Evolutionary conservation across 2,888 invertebrate genomes (phyloP).

Genomic region (Ditula angustiorana): DNA sequence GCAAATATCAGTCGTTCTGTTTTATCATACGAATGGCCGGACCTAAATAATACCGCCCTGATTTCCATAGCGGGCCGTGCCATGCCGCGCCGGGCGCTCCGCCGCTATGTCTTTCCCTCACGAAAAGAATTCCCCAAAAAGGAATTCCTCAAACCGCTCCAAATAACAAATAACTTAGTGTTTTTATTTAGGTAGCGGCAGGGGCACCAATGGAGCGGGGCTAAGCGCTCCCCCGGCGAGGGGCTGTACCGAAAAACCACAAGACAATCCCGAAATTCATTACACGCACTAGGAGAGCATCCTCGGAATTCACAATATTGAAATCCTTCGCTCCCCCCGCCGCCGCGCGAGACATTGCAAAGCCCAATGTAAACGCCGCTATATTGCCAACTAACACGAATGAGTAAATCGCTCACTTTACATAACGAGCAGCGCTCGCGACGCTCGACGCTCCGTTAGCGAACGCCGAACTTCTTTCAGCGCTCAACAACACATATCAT

Average conservation of each 20-base stretch:
- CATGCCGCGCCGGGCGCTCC: conserved; percentile 67
- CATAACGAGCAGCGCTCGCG: conserved; percentile 45
- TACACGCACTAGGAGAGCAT: conserved; percentile 77
- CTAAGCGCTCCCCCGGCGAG: conserved; percentile 62
- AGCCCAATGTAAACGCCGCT: conserved; percentile 58
- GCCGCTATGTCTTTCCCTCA: conserved; percentile 53
- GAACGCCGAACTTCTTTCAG: conserved; percentile 12
- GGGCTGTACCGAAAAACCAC: conserved; percentile 78
- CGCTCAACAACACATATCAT: conserved; percentile 67
- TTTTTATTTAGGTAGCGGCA: conserved; percentile 50
- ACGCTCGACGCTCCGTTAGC: background rate
- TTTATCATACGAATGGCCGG: conserved; percentile 83
- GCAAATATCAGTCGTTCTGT: conserved; percentile 79
- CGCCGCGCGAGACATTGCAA: conserved; percentile 63
- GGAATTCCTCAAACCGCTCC: conserved; percentile 47
- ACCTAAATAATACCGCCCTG: conserved; percentile 78
- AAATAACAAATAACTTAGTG: conserved; percentile 47
- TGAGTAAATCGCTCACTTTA: conserved; percentile 68
- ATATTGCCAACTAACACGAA: conserved; percentile 68
- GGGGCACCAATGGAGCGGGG: conserved; percentile 60
- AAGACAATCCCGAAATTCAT: conserved; percentile 84
- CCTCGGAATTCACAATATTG: conserved; percentile 85
- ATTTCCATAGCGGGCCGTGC: conserved; percentile 71
- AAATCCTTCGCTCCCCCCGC: conserved; percentile 62
- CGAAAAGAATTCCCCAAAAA: conserved; percentile 60